Base-by-base conservation (phyloP, 2,888 invertebrate species). In the Nymphalis c-album region DNA sequence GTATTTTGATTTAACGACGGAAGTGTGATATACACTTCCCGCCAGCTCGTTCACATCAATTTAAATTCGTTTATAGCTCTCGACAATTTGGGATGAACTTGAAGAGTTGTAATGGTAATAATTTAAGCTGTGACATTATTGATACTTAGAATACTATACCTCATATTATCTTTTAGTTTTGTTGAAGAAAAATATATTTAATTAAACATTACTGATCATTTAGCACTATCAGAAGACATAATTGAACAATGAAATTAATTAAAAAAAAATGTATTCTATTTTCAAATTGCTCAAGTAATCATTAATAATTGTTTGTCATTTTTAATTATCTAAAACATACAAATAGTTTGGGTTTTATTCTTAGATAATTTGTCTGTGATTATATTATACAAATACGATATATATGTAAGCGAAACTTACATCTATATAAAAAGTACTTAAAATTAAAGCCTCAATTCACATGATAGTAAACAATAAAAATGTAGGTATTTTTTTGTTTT, bases 41-140 rank as follows among this genome's bases (percentile, higher is more conserved):
- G 70, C 51, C 59, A 68, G 16, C 62, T 61, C 57, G 64, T 64
- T 40, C 40, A 40, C 40, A 55, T 68, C 64, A 62, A 64, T 68
- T 68, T 70, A 57, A 62, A 68, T 70, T 63, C 31, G 55, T 68
- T 65, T 61, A 65, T 59, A 31, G 50, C 60, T 65, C 60, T 62
- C 53, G 61, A 64, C 53, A 50, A 60, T 53, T 60, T 57, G 57
- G 40, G 35, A 13, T 35, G 35, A 35, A 57, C 40, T 57, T 57
- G 40, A 18, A 48, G 48, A 57, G 31, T 55, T 40, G n/a, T 13
- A 18, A 17, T 35, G n/a, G 18, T 40, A 17, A 45, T 51, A 51
- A 57, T 57, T 51, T 64, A 64, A 59, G 59, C 59, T 40, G 22
- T 65, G 60, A 65, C 65, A 61, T 65, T 22, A 26, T 7, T 31